Evolutionary conservation across 2,888 invertebrate genomes (phyloP).

Genomic region (Euplexia lucipara): DNA sequence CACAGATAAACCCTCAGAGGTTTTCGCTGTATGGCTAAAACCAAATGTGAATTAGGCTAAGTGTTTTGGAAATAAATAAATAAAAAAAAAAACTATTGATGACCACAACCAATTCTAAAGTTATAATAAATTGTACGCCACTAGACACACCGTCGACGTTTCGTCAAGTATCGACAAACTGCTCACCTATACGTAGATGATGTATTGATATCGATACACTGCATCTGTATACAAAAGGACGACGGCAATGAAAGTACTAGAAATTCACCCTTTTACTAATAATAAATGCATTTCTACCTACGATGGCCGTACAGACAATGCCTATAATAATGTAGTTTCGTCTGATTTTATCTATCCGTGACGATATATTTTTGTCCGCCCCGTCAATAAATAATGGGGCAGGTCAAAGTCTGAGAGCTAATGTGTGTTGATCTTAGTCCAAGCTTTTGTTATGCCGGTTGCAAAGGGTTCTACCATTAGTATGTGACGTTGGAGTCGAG

Average conservation of each 20-base stretch:
- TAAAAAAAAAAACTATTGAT: no score
- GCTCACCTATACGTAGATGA: background rate
- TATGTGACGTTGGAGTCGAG: background rate
- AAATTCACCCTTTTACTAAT: constrained; percentile 58
- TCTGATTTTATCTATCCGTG: constrained; percentile 69
- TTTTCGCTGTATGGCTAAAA: no score
- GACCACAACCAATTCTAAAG: background rate
- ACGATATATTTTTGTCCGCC: constrained; percentile 85
- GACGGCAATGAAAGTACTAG: constrained; percentile 27
- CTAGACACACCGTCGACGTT: background rate
- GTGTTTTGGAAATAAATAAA: no score
- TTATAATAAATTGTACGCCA: background rate
- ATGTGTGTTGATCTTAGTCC: constrained; percentile 86
- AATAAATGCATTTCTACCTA: constrained; percentile 55
- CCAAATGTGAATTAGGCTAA: no score
- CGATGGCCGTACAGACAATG: constrained; percentile 34
- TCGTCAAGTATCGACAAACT: background rate
- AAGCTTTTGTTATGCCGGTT: constrained; percentile 75
- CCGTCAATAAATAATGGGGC: constrained; percentile 86
- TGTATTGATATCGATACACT: background rate
- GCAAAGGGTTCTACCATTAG: constrained; percentile 68
- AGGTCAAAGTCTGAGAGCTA: constrained; percentile 85
- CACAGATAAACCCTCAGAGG: no score
- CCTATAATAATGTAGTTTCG: constrained; percentile 50
- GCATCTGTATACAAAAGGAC: constrained; percentile 30